These are phyloP conservation scores for Danio tinwini DNA, from an alignment of 2,797 vertebrate genomes.

Conservation along the genomic window DNA sequence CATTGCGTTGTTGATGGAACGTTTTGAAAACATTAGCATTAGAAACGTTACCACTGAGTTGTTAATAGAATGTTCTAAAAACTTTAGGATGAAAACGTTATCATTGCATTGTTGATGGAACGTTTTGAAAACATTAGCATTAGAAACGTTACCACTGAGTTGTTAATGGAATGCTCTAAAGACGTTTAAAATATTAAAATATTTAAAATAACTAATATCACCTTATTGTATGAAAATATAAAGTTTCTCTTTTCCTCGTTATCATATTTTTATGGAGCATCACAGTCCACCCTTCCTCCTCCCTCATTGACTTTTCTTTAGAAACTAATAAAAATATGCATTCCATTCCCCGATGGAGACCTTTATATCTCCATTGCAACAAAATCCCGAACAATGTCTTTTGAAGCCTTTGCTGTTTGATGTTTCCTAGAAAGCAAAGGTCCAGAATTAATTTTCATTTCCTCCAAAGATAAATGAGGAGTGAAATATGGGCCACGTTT, in stretches of 20 bases:
- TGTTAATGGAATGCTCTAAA: too few relatives aligned
- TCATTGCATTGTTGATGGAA: too few relatives aligned
- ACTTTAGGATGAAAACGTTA: too few relatives aligned
- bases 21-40: too few relatives aligned
- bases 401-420: conserved; percentile 52
- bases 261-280: conserved; percentile 65
- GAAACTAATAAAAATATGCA: conserved; percentile 54
- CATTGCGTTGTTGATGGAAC: too few relatives aligned
- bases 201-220: too few relatives aligned
- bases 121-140: too few relatives aligned
- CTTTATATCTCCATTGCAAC: conserved; percentile 53
- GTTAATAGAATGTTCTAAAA: too few relatives aligned
- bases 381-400: conserved; percentile 43
- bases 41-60: too few relatives aligned
- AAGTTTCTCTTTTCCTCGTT: conserved; percentile 54
- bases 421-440: conserved; percentile 54
- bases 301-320: conserved; percentile 10
- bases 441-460: conserved; percentile 64
- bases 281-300: neutral
- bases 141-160: too few relatives aligned
- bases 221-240: too few relatives aligned
- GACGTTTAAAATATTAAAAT: too few relatives aligned
- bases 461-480: conserved; percentile 64
- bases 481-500: conserved; percentile 50
- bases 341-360: conserved; percentile 47